Evolutionary conservation across 2,888 invertebrate species (phyloP), one percentile per base, ranked within the genome.

Genomic region (Eustalomyia histrio): DNA sequence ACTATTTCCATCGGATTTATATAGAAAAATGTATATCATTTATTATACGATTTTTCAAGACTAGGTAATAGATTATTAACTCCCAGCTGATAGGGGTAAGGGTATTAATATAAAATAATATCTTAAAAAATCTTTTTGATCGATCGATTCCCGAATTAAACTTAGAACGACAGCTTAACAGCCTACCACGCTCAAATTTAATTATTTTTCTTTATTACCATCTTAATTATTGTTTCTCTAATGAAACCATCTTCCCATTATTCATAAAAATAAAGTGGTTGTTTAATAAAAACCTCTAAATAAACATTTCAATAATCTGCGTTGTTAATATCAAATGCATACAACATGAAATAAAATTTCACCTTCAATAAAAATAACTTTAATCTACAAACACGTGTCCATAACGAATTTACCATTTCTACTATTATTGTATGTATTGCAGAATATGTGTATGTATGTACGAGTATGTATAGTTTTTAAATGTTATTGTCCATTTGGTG

Each of bases 381-480:
- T 12, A 79, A 72, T 16, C 60, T 47, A 73, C 35, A 74, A 78
- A 82, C 84, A 84, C 83, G 84, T 84, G 84, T 72, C 80, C 83
- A 82, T 83, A 74, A 75, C 84, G 84, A 84, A 84, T 84, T 82
- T 47, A 64, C 61, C 57, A 71, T 76, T 79, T 73, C 52, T 71
- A 72, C 78, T 74, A 65, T 65, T 78, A n/a, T n/a, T n/a, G n/a
- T n/a, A n/a, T n/a, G 65, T 78, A 57, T 43, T 57, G 58, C 58
- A 61, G 35, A 35, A 35, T 52, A 8, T 17, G 9, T 47, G 33
- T 47, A 16, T 21, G 14, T 71, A 65, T 72, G 72, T 80, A 29
- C 69, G 79, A 60, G 58, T 83, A 68, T 74, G 82, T 83, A 21
- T 14, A 53, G 33, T 16, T n/a, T 39, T 7, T 29, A 9, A 50